Evolutionary conservation across 35 echinoderm and acorn worm genomes (phyloP).

Genomic region (Ptychodera flava): DNA sequence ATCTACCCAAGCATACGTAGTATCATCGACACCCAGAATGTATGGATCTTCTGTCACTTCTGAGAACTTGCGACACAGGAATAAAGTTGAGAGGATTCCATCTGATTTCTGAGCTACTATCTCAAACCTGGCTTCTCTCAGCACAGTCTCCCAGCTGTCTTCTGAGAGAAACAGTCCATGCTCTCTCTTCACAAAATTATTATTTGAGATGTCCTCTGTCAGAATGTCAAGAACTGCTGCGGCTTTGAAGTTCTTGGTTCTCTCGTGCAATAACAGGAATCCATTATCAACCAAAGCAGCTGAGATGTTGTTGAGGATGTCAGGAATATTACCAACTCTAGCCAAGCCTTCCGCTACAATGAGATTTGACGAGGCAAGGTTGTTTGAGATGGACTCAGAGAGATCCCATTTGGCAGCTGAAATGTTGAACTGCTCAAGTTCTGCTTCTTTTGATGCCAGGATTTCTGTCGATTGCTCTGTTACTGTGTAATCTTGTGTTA

Average conservation of each 20-base stretch:
- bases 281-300: slow-evolving; percentile 32
- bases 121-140: slow-evolving; percentile 47
- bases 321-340: slow-evolving; percentile 35
- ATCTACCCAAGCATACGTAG: slow-evolving; percentile 56
- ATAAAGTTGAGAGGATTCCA: slow-evolving; percentile 49
- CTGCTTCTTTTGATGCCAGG: background rate
- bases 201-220: slow-evolving; percentile 15
- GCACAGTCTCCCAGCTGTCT: slow-evolving; percentile 19
- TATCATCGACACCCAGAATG: slow-evolving; percentile 14
- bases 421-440: slow-evolving; percentile 47
- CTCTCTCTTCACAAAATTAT: slow-evolving; percentile 4
- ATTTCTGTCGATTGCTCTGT: slow-evolving; percentile 38
- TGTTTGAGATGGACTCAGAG: slow-evolving; percentile 13
- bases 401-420: slow-evolving; percentile 47
- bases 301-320: slow-evolving; percentile 40
- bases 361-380: slow-evolving; percentile 11
- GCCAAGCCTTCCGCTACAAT: slow-evolving; percentile 46
- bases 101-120: slow-evolving; percentile 43
- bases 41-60: background rate
- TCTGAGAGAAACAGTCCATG: slow-evolving; percentile 32
- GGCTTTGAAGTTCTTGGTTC: slow-evolving; percentile 32
- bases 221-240: slow-evolving; percentile 19
- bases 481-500: slow-evolving; percentile 41
- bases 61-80: slow-evolving; percentile 49
- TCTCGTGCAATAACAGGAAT: slow-evolving; percentile 72